Base-by-base conservation (phyloP, 2,888 invertebrate species). In the Cylloceria caligata region DNA sequence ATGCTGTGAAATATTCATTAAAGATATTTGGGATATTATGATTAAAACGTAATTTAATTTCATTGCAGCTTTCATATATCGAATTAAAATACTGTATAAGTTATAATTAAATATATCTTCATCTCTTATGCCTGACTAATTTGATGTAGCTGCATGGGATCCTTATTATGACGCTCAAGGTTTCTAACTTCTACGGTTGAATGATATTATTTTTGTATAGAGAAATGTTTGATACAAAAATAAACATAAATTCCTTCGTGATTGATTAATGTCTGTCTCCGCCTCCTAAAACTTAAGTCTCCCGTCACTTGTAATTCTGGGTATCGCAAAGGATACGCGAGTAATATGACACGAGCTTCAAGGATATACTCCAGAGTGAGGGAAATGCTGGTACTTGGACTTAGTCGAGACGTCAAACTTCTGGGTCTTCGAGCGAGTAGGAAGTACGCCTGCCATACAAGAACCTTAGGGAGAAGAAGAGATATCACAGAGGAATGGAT, bases 391-490 rank as follows among this genome's bases (percentile, higher is more conserved):
- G 21, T 24, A 47, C 34, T 27, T 36, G 6, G 36, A 57, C 24
- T 71, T 65, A 47, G 30, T n/a, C 65, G 69, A 49, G 27, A 49
- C 21, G 39, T 62, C 65, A 34, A 16, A 57, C 74, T 11, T 52
- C 60, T 7, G 52, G 42, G 65, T 45, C 34, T 71, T 71, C 45
- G 34, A 45, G 7, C 39, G 19, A 60, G 30, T 60, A 3, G 34
- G 34, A 60, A 30, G 6, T 19, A 60, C n/a, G n/a, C n/a, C n/a
- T 16, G 55, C 6, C n/a, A 55, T 30, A 27, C 30, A 24, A 55
- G 55, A 30, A 13, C 13, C 30, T 5, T n/a, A 0, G 2, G 6
- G 5, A 30, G 60, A 9, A 19, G 21, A 4, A 13, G 13, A 24
- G 24, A 27, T 13, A 21, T 11, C 21, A 24, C 21, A 52, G 27